Conservation (phyloP, 2,113 vertebrate species). For the Pontoporia blainvillei region DNA sequence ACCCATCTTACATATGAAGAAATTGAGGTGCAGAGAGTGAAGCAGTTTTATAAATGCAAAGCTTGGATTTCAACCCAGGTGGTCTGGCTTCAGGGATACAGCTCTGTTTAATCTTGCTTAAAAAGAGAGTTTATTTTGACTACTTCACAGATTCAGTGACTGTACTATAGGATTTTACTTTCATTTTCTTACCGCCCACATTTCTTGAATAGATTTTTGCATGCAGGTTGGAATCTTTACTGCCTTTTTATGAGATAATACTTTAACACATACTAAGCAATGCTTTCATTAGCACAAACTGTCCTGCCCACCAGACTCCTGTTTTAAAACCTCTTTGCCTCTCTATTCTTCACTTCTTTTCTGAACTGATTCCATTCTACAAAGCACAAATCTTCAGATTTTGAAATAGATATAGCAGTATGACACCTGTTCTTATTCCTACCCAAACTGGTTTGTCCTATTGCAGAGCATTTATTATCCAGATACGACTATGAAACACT, state of each 20-base stretch:
- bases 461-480: not conserved
- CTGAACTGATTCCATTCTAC: not conserved
- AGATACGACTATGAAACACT: not conserved
- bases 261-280: not conserved
- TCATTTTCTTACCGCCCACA: constrained; percentile 27
- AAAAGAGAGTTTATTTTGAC: constrained; percentile 49
- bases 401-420: constrained; percentile 6
- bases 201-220: constrained; percentile 3
- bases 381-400: not conserved
- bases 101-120: constrained; percentile 38
- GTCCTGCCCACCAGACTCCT: not conserved
- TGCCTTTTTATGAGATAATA: not conserved
- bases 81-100: not conserved
- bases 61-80: not conserved
- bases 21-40: not conserved
- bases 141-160: constrained; percentile 41
- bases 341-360: not conserved
- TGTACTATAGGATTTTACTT: constrained; percentile 34
- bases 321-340: not conserved
- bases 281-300: not conserved
- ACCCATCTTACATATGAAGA: not conserved
- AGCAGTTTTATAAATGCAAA: not conserved
- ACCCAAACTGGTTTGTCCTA: not conserved
- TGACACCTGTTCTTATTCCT: not conserved
- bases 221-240: constrained; percentile 24